Evolutionary conservation across 2,113 vertebrate genomes (phyloP).

Genomic region (Osmerus eperlanus): DNA sequence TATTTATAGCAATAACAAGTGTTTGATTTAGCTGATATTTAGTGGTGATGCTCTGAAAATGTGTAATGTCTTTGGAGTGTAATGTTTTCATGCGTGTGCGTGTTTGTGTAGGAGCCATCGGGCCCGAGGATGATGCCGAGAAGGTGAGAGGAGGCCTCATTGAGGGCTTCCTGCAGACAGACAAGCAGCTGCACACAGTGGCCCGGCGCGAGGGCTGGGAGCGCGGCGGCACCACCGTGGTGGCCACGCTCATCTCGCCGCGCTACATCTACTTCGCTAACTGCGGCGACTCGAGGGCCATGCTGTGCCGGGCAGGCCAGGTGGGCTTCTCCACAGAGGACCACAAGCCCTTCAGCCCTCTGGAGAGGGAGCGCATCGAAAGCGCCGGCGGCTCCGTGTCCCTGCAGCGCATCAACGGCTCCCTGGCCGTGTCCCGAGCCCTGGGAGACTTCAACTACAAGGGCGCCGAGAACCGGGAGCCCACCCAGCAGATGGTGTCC

Average conservation of each 20-base stretch:
- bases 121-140: slow-evolving; percentile 62
- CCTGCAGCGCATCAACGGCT: slow-evolving; percentile 77
- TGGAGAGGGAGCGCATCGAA: slow-evolving; percentile 79
- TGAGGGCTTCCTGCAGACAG: slow-evolving; percentile 72
- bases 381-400: slow-evolving; percentile 74
- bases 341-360: slow-evolving; percentile 75
- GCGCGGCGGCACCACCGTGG: slow-evolving; percentile 73
- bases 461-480: slow-evolving; percentile 69
- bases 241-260: slow-evolving; percentile 71
- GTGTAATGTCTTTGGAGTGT: too few species aligned
- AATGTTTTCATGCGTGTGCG: background rate
- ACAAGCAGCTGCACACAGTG: slow-evolving; percentile 69
- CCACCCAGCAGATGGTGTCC: slow-evolving; percentile 77
- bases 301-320: slow-evolving; percentile 71
- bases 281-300: slow-evolving; percentile 78
- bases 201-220: slow-evolving; percentile 73
- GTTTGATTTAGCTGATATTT: too few species aligned
- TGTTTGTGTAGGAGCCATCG: slow-evolving; percentile 59
- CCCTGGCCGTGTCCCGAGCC: slow-evolving; percentile 78
- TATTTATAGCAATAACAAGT: too few species aligned
- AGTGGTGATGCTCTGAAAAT: too few species aligned
- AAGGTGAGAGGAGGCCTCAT: slow-evolving; percentile 65
- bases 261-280: slow-evolving; percentile 78
- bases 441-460: slow-evolving; percentile 83
- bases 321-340: slow-evolving; percentile 79